phyloP scores from a whole-genome alignment of 2,113 vertebrate genomes.

The Pelecanoides urinatrix region DNA sequence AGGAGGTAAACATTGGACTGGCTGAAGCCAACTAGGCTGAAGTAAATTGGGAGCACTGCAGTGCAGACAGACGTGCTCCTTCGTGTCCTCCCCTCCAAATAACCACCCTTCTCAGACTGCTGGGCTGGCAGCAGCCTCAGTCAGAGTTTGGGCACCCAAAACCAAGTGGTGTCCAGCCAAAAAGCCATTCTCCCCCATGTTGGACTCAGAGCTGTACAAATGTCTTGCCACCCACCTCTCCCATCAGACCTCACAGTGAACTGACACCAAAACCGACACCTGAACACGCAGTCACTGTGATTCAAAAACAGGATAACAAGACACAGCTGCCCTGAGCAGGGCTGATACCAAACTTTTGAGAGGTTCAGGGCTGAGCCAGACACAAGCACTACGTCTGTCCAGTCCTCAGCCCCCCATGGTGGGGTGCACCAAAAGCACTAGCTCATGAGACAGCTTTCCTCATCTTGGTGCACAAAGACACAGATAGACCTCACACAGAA shows the following conservation, averaged over 20 bases:
- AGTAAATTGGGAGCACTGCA: background rate
- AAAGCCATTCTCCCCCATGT: background rate
- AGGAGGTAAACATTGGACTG: accelerated
- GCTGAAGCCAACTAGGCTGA: background rate
- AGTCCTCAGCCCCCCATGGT: background rate
- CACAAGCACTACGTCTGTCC: background rate
- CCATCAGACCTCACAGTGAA: background rate
- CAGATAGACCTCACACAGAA: background rate
- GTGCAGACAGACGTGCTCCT: accelerated
- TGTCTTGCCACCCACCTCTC: background rate
- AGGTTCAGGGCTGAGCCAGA: background rate
- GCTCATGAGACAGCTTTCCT: background rate
- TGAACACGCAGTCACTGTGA: background rate
- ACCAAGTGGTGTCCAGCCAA: background rate
- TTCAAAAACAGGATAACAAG: background rate
- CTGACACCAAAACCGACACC: background rate
- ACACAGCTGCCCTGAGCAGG: background rate
- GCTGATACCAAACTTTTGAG: background rate
- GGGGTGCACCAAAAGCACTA: background rate
- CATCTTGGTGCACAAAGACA: background rate
- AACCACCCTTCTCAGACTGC: background rate
- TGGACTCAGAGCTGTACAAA: background rate
- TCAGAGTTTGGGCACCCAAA: background rate
- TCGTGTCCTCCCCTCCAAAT: background rate
- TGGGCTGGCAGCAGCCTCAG: background rate